phyloP scores from a whole-genome alignment of 2,888 invertebrate genomes.

The Leptopilina drosophilae region DNA sequence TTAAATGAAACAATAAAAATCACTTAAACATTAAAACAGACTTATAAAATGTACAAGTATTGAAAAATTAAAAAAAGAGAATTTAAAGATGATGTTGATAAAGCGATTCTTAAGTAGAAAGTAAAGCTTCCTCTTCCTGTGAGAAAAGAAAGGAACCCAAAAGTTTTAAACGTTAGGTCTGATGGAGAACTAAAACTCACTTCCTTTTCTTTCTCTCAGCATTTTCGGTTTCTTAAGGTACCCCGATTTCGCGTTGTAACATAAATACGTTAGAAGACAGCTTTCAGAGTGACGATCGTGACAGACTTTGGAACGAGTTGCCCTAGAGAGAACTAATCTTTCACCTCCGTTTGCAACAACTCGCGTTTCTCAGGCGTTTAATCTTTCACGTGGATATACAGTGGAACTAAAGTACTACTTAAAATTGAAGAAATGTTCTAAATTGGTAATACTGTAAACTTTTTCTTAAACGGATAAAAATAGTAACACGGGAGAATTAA shows the following conservation, averaged over 20 bases:
- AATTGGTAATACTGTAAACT: neutral
- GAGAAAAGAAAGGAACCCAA: neutral
- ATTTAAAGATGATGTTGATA: neutral
- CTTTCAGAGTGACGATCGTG: slow-evolving; percentile 35
- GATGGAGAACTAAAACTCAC: slow-evolving; percentile 2
- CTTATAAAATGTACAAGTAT: neutral
- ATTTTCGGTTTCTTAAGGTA: slow-evolving; percentile 8
- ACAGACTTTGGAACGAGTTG: slow-evolving; percentile 40
- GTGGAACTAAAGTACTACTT: slow-evolving; percentile 17
- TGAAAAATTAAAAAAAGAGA: neutral
- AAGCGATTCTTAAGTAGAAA: neutral
- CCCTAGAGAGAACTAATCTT: slow-evolving; percentile 38
- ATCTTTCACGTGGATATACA: slow-evolving; percentile 32
- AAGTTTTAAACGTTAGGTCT: slow-evolving; percentile 1
- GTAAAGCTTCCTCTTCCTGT: neutral
- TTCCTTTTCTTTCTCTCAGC: slow-evolving; percentile 1
- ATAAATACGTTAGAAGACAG: slow-evolving; percentile 28
- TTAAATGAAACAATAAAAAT: no score
- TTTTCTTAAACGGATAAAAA: neutral
- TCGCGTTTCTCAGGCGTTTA: slow-evolving; percentile 35
- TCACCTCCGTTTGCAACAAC: slow-evolving; percentile 37
- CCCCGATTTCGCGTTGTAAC: slow-evolving; percentile 15
- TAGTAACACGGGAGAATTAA: no score
- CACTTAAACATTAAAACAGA: neutral
- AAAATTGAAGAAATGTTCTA: slow-evolving; percentile 14